Base-by-base conservation (phyloP, 1,140 invertebrate species). In the Dendrolimus kikuchii region DNA sequence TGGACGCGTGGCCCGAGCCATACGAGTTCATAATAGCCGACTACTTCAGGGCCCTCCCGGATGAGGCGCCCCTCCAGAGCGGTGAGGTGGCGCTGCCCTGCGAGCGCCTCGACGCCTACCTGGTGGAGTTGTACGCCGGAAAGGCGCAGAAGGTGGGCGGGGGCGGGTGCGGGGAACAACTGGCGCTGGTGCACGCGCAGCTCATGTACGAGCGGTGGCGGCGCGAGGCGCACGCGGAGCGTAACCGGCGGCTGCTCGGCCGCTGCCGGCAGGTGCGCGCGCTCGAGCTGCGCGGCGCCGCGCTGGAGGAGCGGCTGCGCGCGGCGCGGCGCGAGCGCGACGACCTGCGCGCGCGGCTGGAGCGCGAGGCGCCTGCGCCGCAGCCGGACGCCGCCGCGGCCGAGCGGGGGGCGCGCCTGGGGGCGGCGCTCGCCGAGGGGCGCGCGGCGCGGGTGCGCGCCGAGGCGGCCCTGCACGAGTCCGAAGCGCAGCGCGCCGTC, bases 181-280 rank as follows among this genome's bases (percentile, higher is more conserved):
- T 96, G 23, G 90, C 93, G 66, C 84, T 98, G 7, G 89, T 96
- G 67, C 94, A 95, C 79, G 90, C 98, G 72, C 92, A 96, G 73
- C 91, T 97, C 60, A 92, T 96, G 72, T 97, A 95, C 77, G 96
- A 98, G 74, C 88, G 94, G 46, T 94, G 96, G 81, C 90, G 95
- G 36, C 89, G 95, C 60, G 94, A 96, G 82, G 92, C 95, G 42
- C 95, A 97, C 77, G 95, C 95, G n/a, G 93, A 95, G 70, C 89
- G 95, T 60, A 98, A 97, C 87, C 86, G 96, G 40, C 90, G 95
- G 50, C 89, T 98, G 40, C 90, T 97, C 44, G 93, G 95, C 7
- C 94, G 95, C 76, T 93, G 95, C 23, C 91, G 95, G 42, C 91
- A 92, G 68, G 93, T 92, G 46, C 91, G 93, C 46, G 91, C 91